Percentiles rank a stretch among this genome's conserved stretches.
Conservation (phyloP, 2,113 vertebrate genomes). For the Phocoena phocoena region DNA sequence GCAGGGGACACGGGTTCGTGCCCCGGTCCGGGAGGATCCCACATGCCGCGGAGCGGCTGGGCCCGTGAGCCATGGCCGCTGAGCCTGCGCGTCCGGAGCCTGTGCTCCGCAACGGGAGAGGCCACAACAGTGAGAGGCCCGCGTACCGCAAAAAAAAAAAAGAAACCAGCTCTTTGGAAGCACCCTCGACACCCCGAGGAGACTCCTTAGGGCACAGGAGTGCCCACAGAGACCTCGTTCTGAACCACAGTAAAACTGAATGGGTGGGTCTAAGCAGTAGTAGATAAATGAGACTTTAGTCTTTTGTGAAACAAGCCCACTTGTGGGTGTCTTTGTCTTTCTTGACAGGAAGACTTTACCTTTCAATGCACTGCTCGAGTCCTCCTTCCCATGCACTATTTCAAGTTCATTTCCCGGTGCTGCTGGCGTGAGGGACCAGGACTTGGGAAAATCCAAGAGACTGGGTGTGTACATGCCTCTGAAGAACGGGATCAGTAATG, state of each 20-base stretch:
- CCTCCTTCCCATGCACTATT: accelerated
- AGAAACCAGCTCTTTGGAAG: neutral
- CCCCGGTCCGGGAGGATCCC: too few species aligned
- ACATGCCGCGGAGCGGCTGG: too few species aligned
- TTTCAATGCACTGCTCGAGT: neutral
- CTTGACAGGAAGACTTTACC: neutral
- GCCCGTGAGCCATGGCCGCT: too few species aligned
- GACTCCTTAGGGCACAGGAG: neutral
- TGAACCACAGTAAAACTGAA: neutral
- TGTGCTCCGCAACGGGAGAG: too few species aligned
- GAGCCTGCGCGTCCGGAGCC: too few species aligned
- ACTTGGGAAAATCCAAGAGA: neutral
- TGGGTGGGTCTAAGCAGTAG: neutral
- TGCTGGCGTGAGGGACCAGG: neutral
- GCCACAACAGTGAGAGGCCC: too few species aligned
- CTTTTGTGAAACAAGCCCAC: neutral
- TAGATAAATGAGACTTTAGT: neutral
- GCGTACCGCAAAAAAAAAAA: too few species aligned
- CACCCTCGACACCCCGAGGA: neutral
- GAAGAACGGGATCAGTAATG: neutral
- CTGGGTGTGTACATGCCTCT: neutral
- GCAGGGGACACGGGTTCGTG: too few species aligned
- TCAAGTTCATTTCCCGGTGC: neutral
- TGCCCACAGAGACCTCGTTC: neutral
- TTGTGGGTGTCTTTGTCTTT: neutral